These are phyloP conservation scores for Malurus splendens DNA, from an alignment of 2,797 vertebrate species.

Conservation along the genomic window DNA sequence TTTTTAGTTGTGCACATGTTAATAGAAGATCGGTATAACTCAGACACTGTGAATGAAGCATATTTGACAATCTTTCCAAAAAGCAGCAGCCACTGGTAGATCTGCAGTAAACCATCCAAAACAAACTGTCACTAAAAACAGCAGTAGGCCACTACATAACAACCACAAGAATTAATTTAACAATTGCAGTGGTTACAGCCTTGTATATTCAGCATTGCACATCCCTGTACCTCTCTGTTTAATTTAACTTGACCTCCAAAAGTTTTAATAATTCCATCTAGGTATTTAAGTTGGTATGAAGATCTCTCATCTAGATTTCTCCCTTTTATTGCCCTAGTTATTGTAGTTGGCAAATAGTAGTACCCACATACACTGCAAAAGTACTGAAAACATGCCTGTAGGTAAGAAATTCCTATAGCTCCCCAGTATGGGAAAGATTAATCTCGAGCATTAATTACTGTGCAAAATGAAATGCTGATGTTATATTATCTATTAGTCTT, in stretches of 20 bases:
- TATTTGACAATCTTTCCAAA: slow-evolving; percentile 47
- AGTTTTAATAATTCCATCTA: slow-evolving; percentile 52
- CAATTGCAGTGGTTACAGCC: slow-evolving; percentile 44
- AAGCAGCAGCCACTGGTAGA: slow-evolving; percentile 34
- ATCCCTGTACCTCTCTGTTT: slow-evolving; percentile 21
- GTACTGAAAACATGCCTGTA: slow-evolving; percentile 49
- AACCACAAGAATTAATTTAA: slow-evolving; percentile 61
- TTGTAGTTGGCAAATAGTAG: slow-evolving; percentile 57
- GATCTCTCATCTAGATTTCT: slow-evolving; percentile 55
- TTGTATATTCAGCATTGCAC: background rate
- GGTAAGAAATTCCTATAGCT: slow-evolving; percentile 53
- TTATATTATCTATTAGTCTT: slow-evolving; percentile 44
- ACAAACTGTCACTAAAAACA: slow-evolving; percentile 55
- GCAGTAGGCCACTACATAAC: slow-evolving; percentile 54
- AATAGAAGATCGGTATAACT: slow-evolving; percentile 10
- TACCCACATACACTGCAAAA: slow-evolving; percentile 36
- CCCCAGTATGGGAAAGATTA: slow-evolving; percentile 44
- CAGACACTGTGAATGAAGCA: slow-evolving; percentile 24
- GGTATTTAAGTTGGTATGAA: slow-evolving; percentile 53
- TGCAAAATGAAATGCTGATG: slow-evolving; percentile 52
- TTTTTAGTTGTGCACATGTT: slow-evolving; percentile 5
- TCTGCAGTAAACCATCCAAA: slow-evolving; percentile 56
- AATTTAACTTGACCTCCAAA: slow-evolving; percentile 48
- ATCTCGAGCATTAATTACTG: slow-evolving; percentile 53
- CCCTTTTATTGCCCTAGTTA: slow-evolving; percentile 53